These are phyloP conservation scores for Darevskia nairensis DNA, from an alignment of 2,797 vertebrate genomes.

Conservation along the genomic window DNA sequence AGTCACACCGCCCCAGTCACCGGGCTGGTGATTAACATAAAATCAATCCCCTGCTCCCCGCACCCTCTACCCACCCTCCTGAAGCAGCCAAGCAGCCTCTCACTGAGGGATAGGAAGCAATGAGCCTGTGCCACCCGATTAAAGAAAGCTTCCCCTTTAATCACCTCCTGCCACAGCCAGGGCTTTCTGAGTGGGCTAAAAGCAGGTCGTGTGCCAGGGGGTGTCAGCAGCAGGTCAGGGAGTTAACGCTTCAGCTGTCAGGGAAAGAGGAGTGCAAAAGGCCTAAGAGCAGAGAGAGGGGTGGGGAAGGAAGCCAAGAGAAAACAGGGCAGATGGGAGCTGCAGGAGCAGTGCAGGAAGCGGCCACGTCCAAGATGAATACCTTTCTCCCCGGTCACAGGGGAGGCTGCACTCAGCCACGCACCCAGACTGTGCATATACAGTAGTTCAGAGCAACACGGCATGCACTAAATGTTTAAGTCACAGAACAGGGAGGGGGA, in stretches of 20 bases:
- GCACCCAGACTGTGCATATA: background rate
- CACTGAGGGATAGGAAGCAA: background rate
- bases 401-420: background rate
- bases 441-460: background rate
- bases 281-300: background rate
- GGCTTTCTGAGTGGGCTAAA: background rate
- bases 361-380: background rate
- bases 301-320: too few relatives aligned
- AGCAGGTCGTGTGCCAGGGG: conserved; percentile 14
- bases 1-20: conserved; percentile 28
- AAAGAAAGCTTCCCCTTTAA: conserved; percentile 45
- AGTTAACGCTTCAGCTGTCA: conserved; percentile 18
- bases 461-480: too few relatives aligned
- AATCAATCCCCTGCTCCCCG: conserved; percentile 49
- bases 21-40: conserved; percentile 49
- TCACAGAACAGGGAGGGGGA: too few relatives aligned
- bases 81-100: conserved; percentile 18
- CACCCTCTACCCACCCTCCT: background rate
- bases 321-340: background rate
- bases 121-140: conserved; percentile 26
- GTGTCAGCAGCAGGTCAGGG: conserved; percentile 25
- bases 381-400: background rate
- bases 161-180: background rate
- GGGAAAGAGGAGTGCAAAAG: conserved; percentile 16
- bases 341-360: background rate